Evolutionary conservation across 2,888 invertebrate species (phyloP).

Genomic region (Argyresthia albistria): DNA sequence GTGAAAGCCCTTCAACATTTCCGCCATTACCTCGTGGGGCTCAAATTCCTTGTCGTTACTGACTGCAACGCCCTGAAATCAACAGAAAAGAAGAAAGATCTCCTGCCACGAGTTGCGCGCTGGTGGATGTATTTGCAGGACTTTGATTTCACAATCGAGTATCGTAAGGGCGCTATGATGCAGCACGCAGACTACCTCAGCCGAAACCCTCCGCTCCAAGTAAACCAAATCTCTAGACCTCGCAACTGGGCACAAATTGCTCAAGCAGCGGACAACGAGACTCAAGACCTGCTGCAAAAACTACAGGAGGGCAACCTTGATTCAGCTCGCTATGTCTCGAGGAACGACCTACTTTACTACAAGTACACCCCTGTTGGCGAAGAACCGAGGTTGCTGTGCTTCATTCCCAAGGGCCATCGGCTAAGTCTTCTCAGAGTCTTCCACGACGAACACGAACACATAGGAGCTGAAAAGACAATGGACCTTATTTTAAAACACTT

Average conservation of each 20-base stretch:
- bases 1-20: slow-evolving; percentile 9
- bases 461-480: background rate
- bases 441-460: slow-evolving; percentile 6
- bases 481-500: slow-evolving; percentile 4
- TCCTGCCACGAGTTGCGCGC: slow-evolving; percentile 20
- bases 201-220: slow-evolving; percentile 12
- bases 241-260: slow-evolving; percentile 6
- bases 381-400: background rate
- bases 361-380: slow-evolving; percentile 1
- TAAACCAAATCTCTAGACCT: background rate
- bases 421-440: slow-evolving; percentile 5
- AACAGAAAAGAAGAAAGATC: slow-evolving; percentile 20
- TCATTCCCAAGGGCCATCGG: slow-evolving; percentile 4
- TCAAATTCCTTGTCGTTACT: slow-evolving; percentile 14
- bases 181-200: slow-evolving; percentile 23
- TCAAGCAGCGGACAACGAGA: slow-evolving; percentile 7
- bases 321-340: background rate
- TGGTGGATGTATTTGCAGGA: slow-evolving; percentile 26
- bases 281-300: slow-evolving; percentile 1
- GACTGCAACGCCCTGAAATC: slow-evolving; percentile 27
- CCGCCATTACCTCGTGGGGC: slow-evolving; percentile 11
- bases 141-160: slow-evolving; percentile 13
- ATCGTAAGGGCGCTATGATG: slow-evolving; percentile 15
- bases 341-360: slow-evolving; percentile 5
- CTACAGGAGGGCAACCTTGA: slow-evolving; percentile 4